These are phyloP conservation scores for Vidua chalybeata DNA, from an alignment of 2,113 vertebrate species.

Conservation along the genomic window DNA sequence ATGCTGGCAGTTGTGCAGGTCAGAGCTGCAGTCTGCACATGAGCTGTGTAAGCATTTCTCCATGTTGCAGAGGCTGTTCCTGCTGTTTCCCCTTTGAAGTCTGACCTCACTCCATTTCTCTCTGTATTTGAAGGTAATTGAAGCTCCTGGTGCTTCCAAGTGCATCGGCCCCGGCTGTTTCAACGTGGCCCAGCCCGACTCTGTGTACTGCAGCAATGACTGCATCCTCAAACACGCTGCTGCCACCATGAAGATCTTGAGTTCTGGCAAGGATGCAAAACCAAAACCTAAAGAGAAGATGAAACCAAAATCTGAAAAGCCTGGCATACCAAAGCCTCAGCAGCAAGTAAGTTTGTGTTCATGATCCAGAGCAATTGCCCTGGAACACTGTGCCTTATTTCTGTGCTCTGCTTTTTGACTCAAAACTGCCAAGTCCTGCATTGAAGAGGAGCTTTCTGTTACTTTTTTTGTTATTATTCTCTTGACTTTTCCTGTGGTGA, in stretches of 20 bases:
- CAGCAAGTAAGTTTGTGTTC: constrained; percentile 76
- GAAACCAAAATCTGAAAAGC: constrained; percentile 76
- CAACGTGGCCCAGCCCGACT: constrained; percentile 84
- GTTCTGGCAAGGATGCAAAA: constrained; percentile 81
- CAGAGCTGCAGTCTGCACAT: background rate
- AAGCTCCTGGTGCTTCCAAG: constrained; percentile 70
- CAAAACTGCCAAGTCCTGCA: background rate
- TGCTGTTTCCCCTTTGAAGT: background rate
- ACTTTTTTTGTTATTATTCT: background rate
- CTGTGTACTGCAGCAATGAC: constrained; percentile 92
- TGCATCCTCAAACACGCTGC: constrained; percentile 95
- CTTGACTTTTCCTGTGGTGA: background rate
- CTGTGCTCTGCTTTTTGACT: background rate
- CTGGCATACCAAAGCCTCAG: constrained; percentile 57
- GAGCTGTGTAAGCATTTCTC: background rate
- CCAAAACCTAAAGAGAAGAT: constrained; percentile 73
- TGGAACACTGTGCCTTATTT: background rate
- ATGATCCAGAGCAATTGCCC: background rate
- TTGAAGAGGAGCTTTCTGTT: background rate
- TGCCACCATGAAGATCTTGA: constrained; percentile 87
- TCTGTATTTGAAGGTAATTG: constrained; percentile 69
- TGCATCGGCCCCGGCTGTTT: constrained; percentile 91
- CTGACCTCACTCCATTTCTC: background rate
- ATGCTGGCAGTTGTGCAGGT: fast-evolving
- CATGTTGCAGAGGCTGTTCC: fast-evolving